phyloP scores from a whole-genome alignment of 2,888 invertebrate species.

The Torymus tubicola region DNA sequence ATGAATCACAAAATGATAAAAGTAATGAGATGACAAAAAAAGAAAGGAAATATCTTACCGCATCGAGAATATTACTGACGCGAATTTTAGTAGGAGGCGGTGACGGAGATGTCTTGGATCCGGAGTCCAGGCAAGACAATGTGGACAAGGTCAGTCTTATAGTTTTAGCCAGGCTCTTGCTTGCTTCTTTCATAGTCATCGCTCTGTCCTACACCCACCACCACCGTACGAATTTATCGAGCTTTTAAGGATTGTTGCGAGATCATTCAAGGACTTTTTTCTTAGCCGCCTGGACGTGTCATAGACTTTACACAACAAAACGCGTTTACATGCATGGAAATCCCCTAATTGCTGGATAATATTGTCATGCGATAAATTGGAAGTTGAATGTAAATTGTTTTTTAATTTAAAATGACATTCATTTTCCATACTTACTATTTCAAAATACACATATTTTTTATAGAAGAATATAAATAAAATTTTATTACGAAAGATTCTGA shows the following conservation, averaged over 20 bases:
- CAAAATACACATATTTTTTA: too few species aligned
- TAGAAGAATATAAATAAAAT: too few species aligned
- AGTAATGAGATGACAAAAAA: conserved; percentile 5
- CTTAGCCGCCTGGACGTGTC: conserved; percentile 36
- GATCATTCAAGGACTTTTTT: conserved; percentile 58
- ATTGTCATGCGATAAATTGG: too few species aligned
- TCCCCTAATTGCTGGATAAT: conserved; percentile 28
- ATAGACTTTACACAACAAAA: conserved; percentile 19
- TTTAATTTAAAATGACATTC: too few species aligned
- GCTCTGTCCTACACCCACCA: conserved; percentile 71
- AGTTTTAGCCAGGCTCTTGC: conserved; percentile 68
- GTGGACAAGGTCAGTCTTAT: conserved; percentile 70
- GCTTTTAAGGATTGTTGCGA: conserved; percentile 59
- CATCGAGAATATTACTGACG: conserved; percentile 61
- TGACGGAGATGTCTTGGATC: conserved; percentile 68
- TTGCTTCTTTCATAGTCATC: conserved; percentile 65
- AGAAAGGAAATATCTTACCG: conserved; percentile 60
- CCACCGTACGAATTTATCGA: conserved; percentile 63
- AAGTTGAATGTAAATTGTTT: too few species aligned
- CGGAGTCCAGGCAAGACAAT: conserved; percentile 69
- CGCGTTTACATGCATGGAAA: conserved; percentile 34
- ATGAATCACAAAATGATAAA: too few species aligned
- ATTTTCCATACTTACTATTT: too few species aligned
- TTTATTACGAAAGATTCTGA: too few species aligned
- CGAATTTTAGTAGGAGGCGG: conserved; percentile 72